Base-by-base conservation (phyloP, 2,113 vertebrate species). In the Takifugu bimaculatus region DNA sequence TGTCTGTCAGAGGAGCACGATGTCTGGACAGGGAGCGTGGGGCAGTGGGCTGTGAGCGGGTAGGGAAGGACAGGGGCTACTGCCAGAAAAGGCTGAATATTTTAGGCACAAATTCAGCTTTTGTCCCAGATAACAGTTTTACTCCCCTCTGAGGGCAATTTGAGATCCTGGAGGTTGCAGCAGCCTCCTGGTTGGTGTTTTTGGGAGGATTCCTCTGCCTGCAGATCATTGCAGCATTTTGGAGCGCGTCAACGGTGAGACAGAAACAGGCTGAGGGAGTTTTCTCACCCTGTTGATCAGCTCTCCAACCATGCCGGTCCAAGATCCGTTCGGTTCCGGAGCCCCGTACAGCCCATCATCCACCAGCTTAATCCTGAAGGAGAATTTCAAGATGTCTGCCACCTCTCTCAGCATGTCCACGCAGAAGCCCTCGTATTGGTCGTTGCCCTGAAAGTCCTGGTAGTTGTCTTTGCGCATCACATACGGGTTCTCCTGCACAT, bases 221-320 rank as follows among this genome's bases (percentile, higher is more conserved):
- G 13, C n/a, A 15, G 45, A 48, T 13, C n/a, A 15, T n/a, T 48
- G 13, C 15, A 7, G 48, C 15, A 20, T 53, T 69, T 13, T 75
- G 57, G 4, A 6, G 1, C 1, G 12, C 1, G 4, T 48, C n/a
- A 15, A 5, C 13, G 48, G 48, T 65, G 32, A 27, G 45, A 15
- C 47, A n/a, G 48, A 52, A 29, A 28, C 25, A 50, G 25, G 15
- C 28, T 4, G 49, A 14, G 39, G 25, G 55, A 43, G 52, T 14
- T 50, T 42, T 70, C 85, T 79, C 90, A 97, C 96, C 91, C 95
- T 89, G 84, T 96, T 96, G 87, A 97, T 96, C 65, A 98, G 93
- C 80, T 98, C 96, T 54, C 94, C 96, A 44, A 98, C 96, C 95
- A 98, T 96, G 57, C 96, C 95, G 0, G 95, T 97, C 95, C 96